Evolutionary conservation across 2,888 invertebrate genomes (phyloP).

Genomic region (Adineta ricciae): DNA sequence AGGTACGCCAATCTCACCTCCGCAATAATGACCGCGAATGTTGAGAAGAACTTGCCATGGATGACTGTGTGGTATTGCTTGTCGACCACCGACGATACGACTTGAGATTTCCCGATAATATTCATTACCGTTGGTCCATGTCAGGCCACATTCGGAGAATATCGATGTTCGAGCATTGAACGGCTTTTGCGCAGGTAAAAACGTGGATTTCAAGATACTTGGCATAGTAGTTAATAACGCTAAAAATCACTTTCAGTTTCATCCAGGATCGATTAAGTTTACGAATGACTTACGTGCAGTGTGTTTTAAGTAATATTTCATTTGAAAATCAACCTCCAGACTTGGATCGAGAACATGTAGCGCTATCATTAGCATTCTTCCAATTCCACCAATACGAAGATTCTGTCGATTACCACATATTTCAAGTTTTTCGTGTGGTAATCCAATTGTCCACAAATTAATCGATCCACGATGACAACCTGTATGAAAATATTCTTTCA

Average conservation of each 20-base stretch:
- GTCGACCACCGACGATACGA: neutral
- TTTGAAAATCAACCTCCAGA: neutral
- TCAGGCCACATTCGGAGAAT: neutral
- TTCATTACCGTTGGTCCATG: neutral
- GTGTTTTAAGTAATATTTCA: neutral
- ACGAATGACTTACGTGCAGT: neutral
- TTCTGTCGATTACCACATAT: neutral
- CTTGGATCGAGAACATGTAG: neutral
- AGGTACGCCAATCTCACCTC: neutral
- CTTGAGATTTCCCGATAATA: neutral
- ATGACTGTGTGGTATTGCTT: neutral
- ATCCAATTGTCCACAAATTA: neutral
- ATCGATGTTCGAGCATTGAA: neutral
- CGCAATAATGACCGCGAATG: neutral
- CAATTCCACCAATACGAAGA: neutral
- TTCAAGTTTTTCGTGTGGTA: neutral
- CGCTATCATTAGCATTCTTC: neutral
- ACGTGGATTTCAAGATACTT: neutral
- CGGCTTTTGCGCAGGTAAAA: neutral
- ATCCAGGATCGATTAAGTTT: too few relatives aligned
- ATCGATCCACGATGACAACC: neutral
- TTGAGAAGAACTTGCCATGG: neutral
- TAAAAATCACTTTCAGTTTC: too few relatives aligned
- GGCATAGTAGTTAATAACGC: neutral
- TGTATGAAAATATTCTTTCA: neutral